These are phyloP conservation scores for Atrina japonica DNA, from an alignment of 2,888 invertebrate genomes.

Conservation along the genomic window DNA sequence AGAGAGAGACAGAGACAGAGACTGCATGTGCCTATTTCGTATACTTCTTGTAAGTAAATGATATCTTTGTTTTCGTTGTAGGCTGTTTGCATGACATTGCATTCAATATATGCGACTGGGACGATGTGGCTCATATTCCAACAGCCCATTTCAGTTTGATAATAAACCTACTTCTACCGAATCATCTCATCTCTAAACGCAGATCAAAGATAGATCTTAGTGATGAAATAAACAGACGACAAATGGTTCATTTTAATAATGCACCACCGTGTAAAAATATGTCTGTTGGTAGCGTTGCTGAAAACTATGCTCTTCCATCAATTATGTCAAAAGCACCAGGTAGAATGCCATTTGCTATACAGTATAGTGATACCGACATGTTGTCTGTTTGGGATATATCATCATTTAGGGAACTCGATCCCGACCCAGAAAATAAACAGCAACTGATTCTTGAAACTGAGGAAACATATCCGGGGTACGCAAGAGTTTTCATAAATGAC, in stretches of 20 bases:
- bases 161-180: slow-evolving; percentile 6
- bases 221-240: neutral
- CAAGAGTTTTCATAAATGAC: slow-evolving; percentile 7
- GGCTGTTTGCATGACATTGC: no score
- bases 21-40: no score
- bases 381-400: slow-evolving; percentile 6
- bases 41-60: no score
- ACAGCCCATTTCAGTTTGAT: slow-evolving; percentile 6
- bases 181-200: neutral
- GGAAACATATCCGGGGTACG: slow-evolving; percentile 2
- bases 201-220: neutral
- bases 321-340: neutral
- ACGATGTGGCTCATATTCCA: slow-evolving; percentile 9
- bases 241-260: neutral
- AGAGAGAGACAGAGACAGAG: no score
- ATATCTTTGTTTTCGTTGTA: no score
- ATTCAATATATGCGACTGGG: no score
- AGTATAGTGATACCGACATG: slow-evolving; percentile 16
- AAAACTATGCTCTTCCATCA: slow-evolving; percentile 6
- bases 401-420: slow-evolving; percentile 2
- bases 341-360: neutral
- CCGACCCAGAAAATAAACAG: neutral
- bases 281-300: slow-evolving; percentile 15
- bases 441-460: slow-evolving; percentile 18
- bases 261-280: neutral